phyloP scores from a whole-genome alignment of 2,797 vertebrate genomes.

The Pangasius macronema region DNA sequence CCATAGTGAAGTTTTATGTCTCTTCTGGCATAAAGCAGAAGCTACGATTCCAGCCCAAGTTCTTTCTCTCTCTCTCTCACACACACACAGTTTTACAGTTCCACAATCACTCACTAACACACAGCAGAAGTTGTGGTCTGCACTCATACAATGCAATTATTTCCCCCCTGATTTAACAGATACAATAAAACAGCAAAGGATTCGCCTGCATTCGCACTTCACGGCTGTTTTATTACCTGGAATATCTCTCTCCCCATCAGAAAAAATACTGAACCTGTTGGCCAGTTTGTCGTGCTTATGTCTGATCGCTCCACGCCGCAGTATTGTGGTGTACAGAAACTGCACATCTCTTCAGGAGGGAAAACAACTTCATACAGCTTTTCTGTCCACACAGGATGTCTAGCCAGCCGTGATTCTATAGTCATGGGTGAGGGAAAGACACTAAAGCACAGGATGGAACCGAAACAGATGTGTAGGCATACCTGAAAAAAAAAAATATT shows the following conservation, averaged over 20 bases:
- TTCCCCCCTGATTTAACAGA: neutral
- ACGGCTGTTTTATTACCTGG: neutral
- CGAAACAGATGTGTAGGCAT: conserved; percentile 44
- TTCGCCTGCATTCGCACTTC: neutral
- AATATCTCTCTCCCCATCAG: neutral
- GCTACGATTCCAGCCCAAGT: neutral
- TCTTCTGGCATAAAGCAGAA: neutral
- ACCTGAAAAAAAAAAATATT: neutral
- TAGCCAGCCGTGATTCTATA: conserved; percentile 38
- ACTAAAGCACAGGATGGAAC: conserved; percentile 55
- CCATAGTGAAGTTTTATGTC: neutral
- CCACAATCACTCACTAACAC: neutral
- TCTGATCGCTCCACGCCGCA: neutral
- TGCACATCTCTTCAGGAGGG: neutral
- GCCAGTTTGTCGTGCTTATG: neutral
- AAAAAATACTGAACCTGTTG: neutral
- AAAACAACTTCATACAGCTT: conserved; percentile 10
- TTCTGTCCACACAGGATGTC: conserved; percentile 61
- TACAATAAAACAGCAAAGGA: neutral
- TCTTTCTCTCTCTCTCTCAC: too few species aligned
- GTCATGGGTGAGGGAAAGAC: conserved; percentile 28
- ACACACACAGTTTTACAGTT: neutral
- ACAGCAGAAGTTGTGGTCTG: neutral
- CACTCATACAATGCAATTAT: neutral
- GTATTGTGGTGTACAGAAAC: conserved; percentile 14